phyloP scores from a whole-genome alignment of 2,888 invertebrate species.

The Torymus aiolomorphi region DNA sequence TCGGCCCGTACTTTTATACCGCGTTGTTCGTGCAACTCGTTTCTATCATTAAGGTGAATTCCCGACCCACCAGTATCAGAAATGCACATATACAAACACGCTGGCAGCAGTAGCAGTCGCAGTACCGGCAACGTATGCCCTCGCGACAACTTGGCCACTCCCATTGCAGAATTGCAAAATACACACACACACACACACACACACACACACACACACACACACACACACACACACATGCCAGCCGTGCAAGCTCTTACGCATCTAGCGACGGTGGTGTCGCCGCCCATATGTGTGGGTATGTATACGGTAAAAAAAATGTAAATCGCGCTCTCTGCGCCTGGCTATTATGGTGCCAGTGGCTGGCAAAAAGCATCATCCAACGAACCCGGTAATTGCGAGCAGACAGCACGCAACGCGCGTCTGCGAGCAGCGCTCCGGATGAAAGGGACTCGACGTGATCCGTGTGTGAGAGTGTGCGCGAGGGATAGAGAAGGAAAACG shows the following conservation, averaged over 20 bases:
- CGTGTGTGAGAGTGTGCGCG: neutral
- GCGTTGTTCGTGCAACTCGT: conserved; percentile 29
- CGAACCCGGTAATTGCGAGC: neutral
- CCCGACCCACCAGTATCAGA: conserved; percentile 33
- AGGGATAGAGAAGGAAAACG: neutral
- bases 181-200: too few species aligned
- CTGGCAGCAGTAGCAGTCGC: too few species aligned
- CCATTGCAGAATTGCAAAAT: conserved; percentile 48
- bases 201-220: too few species aligned
- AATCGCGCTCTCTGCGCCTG: neutral
- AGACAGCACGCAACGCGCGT: conserved; percentile 3
- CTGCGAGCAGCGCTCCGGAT: neutral
- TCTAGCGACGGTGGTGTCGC: conserved; percentile 2
- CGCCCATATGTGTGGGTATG: neutral
- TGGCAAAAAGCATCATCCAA: neutral
- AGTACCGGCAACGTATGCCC: neutral
- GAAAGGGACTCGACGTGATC: neutral
- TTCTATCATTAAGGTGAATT: conserved; percentile 45
- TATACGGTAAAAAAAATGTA: conserved; percentile 18
- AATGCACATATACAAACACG: too few species aligned
- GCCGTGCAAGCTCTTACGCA: conserved; percentile 34
- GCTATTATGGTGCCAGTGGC: neutral
- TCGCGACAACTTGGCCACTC: conserved; percentile 43
- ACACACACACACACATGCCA: neutral
- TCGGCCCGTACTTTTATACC: conserved; percentile 46